Evolutionary conservation across 2,113 vertebrate genomes (phyloP), one percentile per base, ranked within the genome.

Genomic region (Procavia capensis): DNA sequence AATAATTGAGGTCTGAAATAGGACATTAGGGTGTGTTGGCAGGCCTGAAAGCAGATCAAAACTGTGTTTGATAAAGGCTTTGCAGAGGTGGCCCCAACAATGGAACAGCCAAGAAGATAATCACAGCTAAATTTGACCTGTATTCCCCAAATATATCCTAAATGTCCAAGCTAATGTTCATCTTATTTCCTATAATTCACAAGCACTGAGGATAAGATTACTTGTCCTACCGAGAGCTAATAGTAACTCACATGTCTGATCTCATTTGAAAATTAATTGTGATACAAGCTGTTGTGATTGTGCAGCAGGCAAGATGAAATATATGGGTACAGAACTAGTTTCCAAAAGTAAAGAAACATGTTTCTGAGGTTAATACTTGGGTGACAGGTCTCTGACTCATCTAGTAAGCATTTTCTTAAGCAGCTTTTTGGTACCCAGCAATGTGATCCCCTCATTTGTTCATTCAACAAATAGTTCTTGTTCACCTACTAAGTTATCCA

Each of bases 201-300:
- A 43, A 87, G 84, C 61, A 57, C 87, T 88, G 6, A 31, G 17
- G 91, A 85, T 64, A 75, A 75, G 83, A 92, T 72, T 95, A 94
- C 93, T 66, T 75, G 50, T 95, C 63, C 92, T 45, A 41, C 82
- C 47, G 92, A 95, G 76, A 97, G 68, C 3, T 41, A 87, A 95
- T 19, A 68, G 61, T 74, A 96, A 91, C 97, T 96, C 93, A 57
- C 83, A 39, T 93, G 88, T 94, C 82, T 93, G 63, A 41, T 95
- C 61, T 97, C 83, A 80, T 97, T 97, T 96, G 76, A 96, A 39
- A 97, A 98, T 96, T 97, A 97, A 95, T 96, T 93, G 70, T 66
- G 93, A 75, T 81, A 41, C 17, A 80, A 72, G 47, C 88, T 87
- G 20, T 88, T 95, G 89, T 84, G 70, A 93, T 87, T n/a, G 47